phyloP scores from a whole-genome alignment of 2,888 invertebrate genomes.

The Morpho achilles region DNA sequence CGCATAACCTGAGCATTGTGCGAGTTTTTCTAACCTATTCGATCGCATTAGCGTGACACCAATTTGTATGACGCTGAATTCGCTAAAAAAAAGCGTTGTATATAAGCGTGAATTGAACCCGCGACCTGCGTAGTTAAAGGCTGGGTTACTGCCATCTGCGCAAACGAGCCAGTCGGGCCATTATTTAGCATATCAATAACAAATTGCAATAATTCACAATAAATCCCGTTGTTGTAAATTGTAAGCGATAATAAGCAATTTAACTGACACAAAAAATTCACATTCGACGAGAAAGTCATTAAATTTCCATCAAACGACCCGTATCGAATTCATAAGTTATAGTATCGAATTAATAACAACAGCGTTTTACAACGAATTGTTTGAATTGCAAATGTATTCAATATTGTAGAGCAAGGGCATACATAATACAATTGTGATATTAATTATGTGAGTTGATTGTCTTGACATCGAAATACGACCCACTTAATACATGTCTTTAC shows the following conservation, averaged over 20 bases:
- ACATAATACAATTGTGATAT: constrained; percentile 27
- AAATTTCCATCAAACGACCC: constrained; percentile 34
- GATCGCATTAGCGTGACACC: no score
- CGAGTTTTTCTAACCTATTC: no score
- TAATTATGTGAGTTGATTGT: constrained; percentile 27
- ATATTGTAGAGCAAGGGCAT: constrained; percentile 50
- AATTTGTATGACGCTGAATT: no score
- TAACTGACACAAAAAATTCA: constrained; percentile 8
- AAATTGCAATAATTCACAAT: no score
- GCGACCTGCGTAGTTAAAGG: no score
- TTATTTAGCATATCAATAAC: no score
- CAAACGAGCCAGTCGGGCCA: no score
- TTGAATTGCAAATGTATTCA: constrained; percentile 36
- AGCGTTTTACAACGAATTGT: constrained; percentile 36
- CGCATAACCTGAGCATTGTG: no score
- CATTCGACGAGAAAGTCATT: constrained; percentile 8
- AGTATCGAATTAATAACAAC: constrained; percentile 47
- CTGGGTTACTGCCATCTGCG: no score
- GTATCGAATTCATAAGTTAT: constrained; percentile 44
- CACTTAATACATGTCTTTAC: constrained; percentile 8
- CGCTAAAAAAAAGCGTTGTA: no score
- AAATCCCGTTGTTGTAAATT: no score
- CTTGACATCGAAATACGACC: constrained; percentile 27
- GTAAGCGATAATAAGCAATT: constrained; percentile 1
- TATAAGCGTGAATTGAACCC: no score